Conservation (phyloP, 2,113 vertebrate genomes). For the Etheostoma spectabile region DNA sequence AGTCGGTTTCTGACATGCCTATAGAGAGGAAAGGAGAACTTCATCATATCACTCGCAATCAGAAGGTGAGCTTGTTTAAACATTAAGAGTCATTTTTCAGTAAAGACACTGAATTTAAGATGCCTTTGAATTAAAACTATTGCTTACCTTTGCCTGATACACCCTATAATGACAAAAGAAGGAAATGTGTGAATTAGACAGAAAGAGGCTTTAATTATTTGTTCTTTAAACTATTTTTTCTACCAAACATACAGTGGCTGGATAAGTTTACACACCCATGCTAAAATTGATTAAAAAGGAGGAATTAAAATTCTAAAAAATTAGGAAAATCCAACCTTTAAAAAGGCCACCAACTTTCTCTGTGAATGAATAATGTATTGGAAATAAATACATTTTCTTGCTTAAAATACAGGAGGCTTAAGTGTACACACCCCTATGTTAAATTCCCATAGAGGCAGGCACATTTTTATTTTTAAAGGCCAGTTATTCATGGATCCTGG, state of each 20-base stretch:
- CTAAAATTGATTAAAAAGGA: too few relatives aligned
- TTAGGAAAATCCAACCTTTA: too few relatives aligned
- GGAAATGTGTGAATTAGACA: neutral
- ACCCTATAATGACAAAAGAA: conserved; percentile 65
- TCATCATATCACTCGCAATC: neutral
- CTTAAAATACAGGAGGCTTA: too few relatives aligned
- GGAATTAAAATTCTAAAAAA: too few relatives aligned
- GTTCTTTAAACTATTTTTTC: neutral
- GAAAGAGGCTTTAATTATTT: neutral
- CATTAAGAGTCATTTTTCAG: neutral
- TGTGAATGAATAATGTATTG: too few relatives aligned
- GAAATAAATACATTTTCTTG: too few relatives aligned
- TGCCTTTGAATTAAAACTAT: neutral
- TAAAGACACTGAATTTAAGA: neutral
- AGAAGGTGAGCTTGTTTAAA: neutral
- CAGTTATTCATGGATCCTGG: too few relatives aligned
- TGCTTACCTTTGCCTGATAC: conserved; percentile 71
- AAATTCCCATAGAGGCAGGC: too few relatives aligned
- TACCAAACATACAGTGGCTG: neutral
- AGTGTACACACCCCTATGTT: too few relatives aligned
- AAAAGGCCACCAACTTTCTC: too few relatives aligned
- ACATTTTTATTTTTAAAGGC: too few relatives aligned
- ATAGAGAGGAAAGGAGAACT: conserved; percentile 8
- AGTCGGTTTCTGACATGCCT: conserved; percentile 80
- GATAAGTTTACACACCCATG: too few relatives aligned